Evolutionary conservation across 2,888 invertebrate genomes (phyloP).

Genomic region (Perizoma affinitatum): DNA sequence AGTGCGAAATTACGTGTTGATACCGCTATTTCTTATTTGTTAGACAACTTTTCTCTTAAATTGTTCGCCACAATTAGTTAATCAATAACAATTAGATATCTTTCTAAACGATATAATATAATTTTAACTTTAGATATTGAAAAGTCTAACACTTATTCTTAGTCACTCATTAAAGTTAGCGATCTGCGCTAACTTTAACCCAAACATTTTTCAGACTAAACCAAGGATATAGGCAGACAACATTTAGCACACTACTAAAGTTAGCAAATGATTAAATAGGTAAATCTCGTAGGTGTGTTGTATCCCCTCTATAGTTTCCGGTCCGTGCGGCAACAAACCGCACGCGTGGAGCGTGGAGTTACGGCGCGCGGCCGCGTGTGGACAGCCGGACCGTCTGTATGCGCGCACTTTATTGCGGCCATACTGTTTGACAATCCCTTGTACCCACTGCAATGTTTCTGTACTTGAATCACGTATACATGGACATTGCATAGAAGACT

Average conservation of each 20-base stretch:
- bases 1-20: constrained; percentile 47
- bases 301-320: constrained; percentile 19
- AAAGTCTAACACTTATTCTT: no score
- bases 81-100: no score
- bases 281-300: constrained; percentile 19
- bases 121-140: no score
- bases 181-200: no score
- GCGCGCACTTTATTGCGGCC: constrained; percentile 65
- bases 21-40: constrained; percentile 58
- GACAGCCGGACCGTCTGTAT: constrained; percentile 61
- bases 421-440: constrained; percentile 61
- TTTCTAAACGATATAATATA: no score
- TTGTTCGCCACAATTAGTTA: no score
- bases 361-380: constrained; percentile 64
- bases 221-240: no score
- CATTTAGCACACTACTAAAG: no score
- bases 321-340: constrained; percentile 49
- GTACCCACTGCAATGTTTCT: constrained; percentile 14
- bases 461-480: neutral
- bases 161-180: no score
- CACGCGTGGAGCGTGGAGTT: constrained; percentile 63
- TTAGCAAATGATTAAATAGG: no score
- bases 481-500: constrained; percentile 1
- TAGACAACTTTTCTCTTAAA: no score
- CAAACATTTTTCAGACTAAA: no score